Evolutionary conservation across 2,888 invertebrate species (phyloP), one percentile per base, ranked within the genome.

Genomic region (Galerucella nymphaeae): DNA sequence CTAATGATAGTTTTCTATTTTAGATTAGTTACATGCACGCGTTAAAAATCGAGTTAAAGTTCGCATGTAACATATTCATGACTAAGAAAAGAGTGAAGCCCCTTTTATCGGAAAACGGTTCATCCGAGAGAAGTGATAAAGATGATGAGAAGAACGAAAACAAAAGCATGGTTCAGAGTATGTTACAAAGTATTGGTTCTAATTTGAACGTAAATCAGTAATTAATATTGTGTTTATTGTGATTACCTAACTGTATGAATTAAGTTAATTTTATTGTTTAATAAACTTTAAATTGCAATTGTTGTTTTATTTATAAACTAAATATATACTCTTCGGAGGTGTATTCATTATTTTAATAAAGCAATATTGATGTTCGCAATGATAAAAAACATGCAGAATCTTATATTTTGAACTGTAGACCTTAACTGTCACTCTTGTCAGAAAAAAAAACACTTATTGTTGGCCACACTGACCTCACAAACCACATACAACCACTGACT

Each of bases 51-150:
- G 94, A 95, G 84, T 81, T 93, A 0, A 87, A 89, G 75, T 94
- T 94, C 83, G 93, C 92, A 0, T 82, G 93, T n/a, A 90, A 92
- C 83, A 90, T 94, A 80, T 91, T 91, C 90, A 90, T 91, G 78
- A 90, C 91, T 2, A 92, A 92, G 55, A 94, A 94, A 79, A 93
- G 93, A 1, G 93, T 79, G 0, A 83, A 83, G 70, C 81, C 82
- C 1, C 68, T 77, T 13, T 66, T 81, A 42, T 81, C 82, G 10
- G 81, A 81, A 72, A 71, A 75, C 0, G 79, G 79, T 5, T 81
- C 81, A 8, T 79, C 81, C 9, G 53, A 53, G 8, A 41, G 42
- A 57, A 70, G 66, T 50, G 68, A 55, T 13, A 70, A 86, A 89
- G 42, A 85, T 86, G 77, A 89, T 10, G 70, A 70, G 42, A 70